These are phyloP conservation scores for Ramphastos sulfuratus DNA, from an alignment of 2,113 vertebrate genomes.

Conservation along the genomic window DNA sequence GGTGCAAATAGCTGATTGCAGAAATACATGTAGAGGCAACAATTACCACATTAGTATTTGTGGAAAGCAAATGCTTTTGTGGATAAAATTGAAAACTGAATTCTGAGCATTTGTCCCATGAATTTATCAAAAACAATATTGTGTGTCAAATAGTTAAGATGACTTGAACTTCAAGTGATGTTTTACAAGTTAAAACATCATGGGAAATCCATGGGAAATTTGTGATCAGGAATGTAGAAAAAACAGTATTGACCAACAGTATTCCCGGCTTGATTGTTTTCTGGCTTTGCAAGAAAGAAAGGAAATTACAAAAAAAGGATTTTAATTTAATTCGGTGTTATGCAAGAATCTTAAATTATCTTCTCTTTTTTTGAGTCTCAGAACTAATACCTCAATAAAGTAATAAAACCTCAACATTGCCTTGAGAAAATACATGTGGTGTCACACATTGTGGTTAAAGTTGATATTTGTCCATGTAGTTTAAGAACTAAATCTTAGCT, in stretches of 20 bases:
- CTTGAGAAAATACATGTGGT: neutral
- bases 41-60: neutral
- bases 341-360: neutral
- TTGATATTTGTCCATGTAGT: neutral
- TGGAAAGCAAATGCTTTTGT: neutral
- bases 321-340: neutral
- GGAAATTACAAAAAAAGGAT: neutral
- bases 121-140: neutral
- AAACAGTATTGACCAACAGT: neutral
- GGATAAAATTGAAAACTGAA: neutral
- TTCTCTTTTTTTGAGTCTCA: neutral
- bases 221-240: neutral
- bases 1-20: neutral
- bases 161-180: neutral
- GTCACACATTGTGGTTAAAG: neutral
- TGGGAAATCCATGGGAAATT: neutral
- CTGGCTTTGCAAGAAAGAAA: neutral
- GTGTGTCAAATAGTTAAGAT: neutral
- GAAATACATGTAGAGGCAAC: neutral
- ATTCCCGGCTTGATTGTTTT: neutral
- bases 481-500: neutral
- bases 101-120: neutral
- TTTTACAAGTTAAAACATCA: neutral
- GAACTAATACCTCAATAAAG: neutral
- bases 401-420: neutral